Evolutionary conservation across 2,113 vertebrate species (phyloP).

Genomic region (Gavia stellata): DNA sequence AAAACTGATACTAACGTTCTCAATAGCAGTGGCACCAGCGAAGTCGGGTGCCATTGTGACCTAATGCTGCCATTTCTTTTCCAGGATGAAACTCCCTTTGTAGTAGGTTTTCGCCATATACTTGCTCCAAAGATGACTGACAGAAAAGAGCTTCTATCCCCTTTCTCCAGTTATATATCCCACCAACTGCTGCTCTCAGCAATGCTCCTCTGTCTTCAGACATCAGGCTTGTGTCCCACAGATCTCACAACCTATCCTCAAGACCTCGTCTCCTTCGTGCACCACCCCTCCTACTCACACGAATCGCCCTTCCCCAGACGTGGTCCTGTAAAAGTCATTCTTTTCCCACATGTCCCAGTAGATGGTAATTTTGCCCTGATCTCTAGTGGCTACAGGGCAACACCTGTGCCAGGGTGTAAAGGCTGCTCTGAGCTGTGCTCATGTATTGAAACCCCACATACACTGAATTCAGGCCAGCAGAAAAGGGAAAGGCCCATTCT

Average conservation of each 20-base stretch:
- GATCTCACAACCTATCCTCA: background rate
- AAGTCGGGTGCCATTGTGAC: background rate
- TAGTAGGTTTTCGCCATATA: background rate
- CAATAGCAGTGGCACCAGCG: background rate
- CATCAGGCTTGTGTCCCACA: background rate
- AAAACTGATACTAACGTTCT: background rate
- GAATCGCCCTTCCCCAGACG: fast-evolving
- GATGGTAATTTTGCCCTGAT: background rate
- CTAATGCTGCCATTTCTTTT: background rate
- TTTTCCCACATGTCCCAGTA: background rate
- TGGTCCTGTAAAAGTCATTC: background rate
- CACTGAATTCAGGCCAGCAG: background rate
- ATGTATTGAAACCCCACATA: background rate
- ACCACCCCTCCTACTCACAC: background rate
- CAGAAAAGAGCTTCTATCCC: background rate
- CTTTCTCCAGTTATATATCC: background rate
- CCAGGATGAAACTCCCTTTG: background rate
- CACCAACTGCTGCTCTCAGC: background rate
- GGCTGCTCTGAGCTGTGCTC: background rate
- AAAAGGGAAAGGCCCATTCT: background rate
- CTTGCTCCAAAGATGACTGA: background rate
- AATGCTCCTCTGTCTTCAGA: background rate
- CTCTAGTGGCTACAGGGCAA: background rate
- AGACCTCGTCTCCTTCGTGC: background rate
- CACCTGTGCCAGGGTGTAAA: background rate